These are phyloP conservation scores for Rutilus rutilus DNA, from an alignment of 2,113 vertebrate species.

Conservation along the genomic window DNA sequence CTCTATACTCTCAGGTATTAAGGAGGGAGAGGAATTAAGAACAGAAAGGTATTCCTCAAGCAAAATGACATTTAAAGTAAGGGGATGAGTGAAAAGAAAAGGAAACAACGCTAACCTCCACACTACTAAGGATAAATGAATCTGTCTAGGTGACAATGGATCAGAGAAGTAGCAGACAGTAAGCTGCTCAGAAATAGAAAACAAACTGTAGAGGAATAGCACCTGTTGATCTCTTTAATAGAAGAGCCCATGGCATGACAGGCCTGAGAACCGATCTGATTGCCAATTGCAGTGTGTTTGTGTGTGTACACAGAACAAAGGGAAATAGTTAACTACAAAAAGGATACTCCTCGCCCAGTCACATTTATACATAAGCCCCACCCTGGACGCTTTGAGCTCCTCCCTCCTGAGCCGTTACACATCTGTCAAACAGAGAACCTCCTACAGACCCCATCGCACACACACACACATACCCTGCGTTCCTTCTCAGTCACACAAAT, in stretches of 20 bases:
- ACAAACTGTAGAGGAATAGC: constrained; percentile 55
- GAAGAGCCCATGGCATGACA: constrained; percentile 48
- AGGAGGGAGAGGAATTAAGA: constrained; percentile 60
- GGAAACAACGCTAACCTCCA: constrained; percentile 32
- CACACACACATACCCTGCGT: background rate
- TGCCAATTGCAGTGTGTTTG: constrained; percentile 47
- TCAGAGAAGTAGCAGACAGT: constrained; percentile 19
- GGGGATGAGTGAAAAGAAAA: constrained; percentile 4
- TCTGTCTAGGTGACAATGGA: background rate
- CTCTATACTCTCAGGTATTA: constrained; percentile 72
- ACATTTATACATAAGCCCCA: constrained; percentile 28
- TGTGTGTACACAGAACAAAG: constrained; percentile 22
- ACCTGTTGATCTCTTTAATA: constrained; percentile 52
- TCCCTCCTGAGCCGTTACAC: constrained; percentile 34
- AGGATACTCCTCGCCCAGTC: constrained; percentile 16
- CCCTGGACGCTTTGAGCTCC: constrained; percentile 26
- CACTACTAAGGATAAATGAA: constrained; percentile 28
- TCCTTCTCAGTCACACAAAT: constrained; percentile 29
- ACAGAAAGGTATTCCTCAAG: constrained; percentile 62
- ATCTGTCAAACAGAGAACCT: constrained; percentile 45
- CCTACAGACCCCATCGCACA: constrained; percentile 16
- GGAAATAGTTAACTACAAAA: constrained; percentile 43
- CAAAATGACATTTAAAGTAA: constrained; percentile 44
- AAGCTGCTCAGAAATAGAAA: constrained; percentile 47
- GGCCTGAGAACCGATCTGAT: constrained; percentile 49